Conservation (phyloP, 1,140 invertebrate species). For the Tetragonula clypearis region DNA sequence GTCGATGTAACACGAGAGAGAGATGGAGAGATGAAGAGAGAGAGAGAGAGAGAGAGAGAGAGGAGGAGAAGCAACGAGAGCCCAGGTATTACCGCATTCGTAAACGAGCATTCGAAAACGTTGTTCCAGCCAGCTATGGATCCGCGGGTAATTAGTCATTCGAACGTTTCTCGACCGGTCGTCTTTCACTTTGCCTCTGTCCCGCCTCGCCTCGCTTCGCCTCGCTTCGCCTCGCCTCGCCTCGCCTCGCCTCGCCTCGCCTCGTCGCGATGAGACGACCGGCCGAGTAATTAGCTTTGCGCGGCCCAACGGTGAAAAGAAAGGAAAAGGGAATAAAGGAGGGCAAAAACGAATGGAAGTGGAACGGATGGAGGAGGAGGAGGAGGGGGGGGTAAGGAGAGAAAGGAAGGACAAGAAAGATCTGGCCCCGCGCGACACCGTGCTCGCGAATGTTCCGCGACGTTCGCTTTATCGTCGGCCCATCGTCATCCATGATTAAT, state of each 20-base stretch:
- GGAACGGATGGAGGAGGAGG: no score
- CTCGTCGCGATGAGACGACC: conserved; percentile 5
- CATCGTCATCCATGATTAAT: conserved; percentile 48
- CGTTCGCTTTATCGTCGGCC: conserved; percentile 35
- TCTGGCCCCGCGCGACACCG: conserved; percentile 9
- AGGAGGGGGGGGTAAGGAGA: neutral
- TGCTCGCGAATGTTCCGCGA: conserved; percentile 27
- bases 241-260: no score
- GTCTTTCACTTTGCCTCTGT: conserved; percentile 30
- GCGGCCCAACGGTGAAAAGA: neutral
- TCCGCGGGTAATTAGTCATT: conserved; percentile 58
- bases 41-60: conserved; percentile 33
- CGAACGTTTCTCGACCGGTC: conserved; percentile 31
- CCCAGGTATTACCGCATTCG: conserved; percentile 55
- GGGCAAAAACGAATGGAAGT: no score
- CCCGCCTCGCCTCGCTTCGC: no score
- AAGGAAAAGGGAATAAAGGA: neutral
- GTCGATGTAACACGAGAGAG: conserved; percentile 42
- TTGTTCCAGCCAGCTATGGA: conserved; percentile 28
- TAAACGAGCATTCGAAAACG: conserved; percentile 62
- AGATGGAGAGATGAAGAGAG: no score
- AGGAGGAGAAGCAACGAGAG: neutral
- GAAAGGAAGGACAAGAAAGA: neutral
- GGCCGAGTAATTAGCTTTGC: conserved; percentile 54
- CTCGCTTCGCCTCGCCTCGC: neutral